A percentile compares a stretch with the other conserved stretches of the same genome.
Evolutionary conservation across 2,888 invertebrate genomes (phyloP).

Genomic region (Drosophila melanosoma): DNA sequence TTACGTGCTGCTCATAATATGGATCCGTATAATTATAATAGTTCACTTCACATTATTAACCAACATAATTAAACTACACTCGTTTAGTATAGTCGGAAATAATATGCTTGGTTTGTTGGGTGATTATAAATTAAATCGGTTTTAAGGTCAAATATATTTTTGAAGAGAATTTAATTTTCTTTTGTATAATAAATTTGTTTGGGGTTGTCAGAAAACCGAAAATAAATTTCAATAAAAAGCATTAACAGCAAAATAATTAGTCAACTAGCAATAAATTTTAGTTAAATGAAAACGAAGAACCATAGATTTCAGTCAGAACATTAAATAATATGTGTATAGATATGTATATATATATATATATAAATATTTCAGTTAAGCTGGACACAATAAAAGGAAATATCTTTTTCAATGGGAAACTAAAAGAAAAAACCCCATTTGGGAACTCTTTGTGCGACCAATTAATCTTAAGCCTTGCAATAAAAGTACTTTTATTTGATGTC

Average conservation of each 20-base stretch:
- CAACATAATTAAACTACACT: background rate
- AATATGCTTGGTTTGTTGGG: background rate
- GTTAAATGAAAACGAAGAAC: background rate
- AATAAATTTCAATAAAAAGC: background rate
- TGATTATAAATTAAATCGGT: background rate
- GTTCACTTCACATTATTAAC: background rate
- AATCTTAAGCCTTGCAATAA: conserved; percentile 57
- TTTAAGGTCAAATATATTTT: background rate
- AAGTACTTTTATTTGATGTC: conserved; percentile 24
- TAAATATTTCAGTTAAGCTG: background rate
- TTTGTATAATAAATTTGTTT: background rate
- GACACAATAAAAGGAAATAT: conserved; percentile 8
- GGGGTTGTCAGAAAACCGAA: background rate
- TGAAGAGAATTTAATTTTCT: background rate
- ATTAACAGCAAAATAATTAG: background rate
- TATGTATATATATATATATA: background rate
- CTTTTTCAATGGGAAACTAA: conserved; percentile 4
- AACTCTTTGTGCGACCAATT: conserved; percentile 41
- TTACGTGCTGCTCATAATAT: conserved; percentile 37
- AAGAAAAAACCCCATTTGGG: background rate
- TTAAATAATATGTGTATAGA: background rate
- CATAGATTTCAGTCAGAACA: background rate
- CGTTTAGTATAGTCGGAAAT: background rate
- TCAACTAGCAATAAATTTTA: background rate
- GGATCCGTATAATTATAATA: conserved; percentile 8